Evolutionary conservation across 2,113 vertebrate genomes (phyloP).

Genomic region (Capra hircus): DNA sequence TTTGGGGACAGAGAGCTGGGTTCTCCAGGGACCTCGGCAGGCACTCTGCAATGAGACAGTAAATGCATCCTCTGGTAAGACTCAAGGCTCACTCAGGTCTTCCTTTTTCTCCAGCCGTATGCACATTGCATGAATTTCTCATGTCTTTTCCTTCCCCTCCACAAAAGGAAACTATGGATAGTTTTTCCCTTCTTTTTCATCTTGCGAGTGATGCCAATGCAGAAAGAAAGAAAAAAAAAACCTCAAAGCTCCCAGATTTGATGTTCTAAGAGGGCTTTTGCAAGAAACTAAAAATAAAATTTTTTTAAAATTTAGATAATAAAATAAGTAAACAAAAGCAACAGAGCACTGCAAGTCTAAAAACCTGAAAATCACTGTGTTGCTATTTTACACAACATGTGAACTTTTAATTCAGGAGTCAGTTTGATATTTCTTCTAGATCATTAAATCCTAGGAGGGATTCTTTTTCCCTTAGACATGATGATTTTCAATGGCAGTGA

Average conservation of each 20-base stretch:
- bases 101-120: constrained; percentile 39
- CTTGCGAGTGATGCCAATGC: constrained; percentile 58
- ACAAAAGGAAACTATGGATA: constrained; percentile 61
- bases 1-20: background rate
- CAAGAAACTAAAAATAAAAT: constrained; percentile 51
- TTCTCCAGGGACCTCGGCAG: background rate
- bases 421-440: constrained; percentile 4
- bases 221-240: background rate
- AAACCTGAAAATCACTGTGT: background rate
- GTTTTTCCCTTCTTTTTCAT: constrained; percentile 32
- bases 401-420: background rate
- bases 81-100: constrained; percentile 49
- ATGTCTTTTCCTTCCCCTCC: constrained; percentile 52
- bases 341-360: background rate
- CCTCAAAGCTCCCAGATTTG: constrained; percentile 10
- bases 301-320: rapidly evolving
- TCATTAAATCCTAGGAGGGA: background rate
- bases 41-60: constrained; percentile 64
- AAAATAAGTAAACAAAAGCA: background rate
- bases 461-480: background rate
- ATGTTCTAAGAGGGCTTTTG: background rate
- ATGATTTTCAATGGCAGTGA: background rate
- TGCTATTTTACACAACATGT: constrained; percentile 35
- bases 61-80: constrained; percentile 77
- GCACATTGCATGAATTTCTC: constrained; percentile 60